These are phyloP conservation scores for Phalanger gymnotis DNA, from an alignment of 2,797 vertebrate genomes.

Conservation along the genomic window DNA sequence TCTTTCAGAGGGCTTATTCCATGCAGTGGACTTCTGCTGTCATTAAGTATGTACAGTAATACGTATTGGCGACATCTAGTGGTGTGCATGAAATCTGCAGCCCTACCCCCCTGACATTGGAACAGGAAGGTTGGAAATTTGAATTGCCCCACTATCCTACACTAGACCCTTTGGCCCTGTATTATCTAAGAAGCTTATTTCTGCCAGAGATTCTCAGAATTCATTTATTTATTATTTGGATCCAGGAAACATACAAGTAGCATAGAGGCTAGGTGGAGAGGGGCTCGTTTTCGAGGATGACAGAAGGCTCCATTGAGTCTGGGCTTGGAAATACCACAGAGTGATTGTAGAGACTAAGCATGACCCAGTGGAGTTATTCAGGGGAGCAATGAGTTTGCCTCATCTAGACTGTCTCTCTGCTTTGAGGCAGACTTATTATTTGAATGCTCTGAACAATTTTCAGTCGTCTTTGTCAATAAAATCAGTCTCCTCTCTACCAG, in stretches of 20 bases:
- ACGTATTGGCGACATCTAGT: slow-evolving; percentile 71
- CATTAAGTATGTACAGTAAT: not conserved
- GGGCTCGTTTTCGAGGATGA: slow-evolving; percentile 48
- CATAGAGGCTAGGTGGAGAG: slow-evolving; percentile 50
- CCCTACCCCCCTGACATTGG: not conserved
- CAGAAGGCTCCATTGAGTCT: slow-evolving; percentile 60
- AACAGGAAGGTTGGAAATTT: not conserved
- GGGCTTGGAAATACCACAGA: slow-evolving; percentile 47
- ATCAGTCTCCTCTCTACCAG: slow-evolving; percentile 61
- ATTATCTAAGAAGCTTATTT: slow-evolving; percentile 25
- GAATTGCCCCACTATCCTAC: not conserved
- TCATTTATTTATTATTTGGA: slow-evolving; percentile 34
- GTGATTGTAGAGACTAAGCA: not conserved
- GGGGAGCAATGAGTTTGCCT: slow-evolving; percentile 47
- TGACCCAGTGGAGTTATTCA: slow-evolving; percentile 19
- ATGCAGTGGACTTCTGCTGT: not conserved
- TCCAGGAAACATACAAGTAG: slow-evolving; percentile 60
- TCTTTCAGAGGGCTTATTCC: not conserved
- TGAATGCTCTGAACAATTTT: slow-evolving; percentile 65
- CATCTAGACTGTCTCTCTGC: slow-evolving; percentile 70
- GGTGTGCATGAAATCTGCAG: slow-evolving; percentile 46
- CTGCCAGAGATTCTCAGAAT: slow-evolving; percentile 40
- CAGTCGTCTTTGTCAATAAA: slow-evolving; percentile 72
- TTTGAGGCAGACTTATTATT: slow-evolving; percentile 57
- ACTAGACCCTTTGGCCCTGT: not conserved